Base-by-base conservation (phyloP, 2,113 vertebrate genomes). In the Serinus canaria region DNA sequence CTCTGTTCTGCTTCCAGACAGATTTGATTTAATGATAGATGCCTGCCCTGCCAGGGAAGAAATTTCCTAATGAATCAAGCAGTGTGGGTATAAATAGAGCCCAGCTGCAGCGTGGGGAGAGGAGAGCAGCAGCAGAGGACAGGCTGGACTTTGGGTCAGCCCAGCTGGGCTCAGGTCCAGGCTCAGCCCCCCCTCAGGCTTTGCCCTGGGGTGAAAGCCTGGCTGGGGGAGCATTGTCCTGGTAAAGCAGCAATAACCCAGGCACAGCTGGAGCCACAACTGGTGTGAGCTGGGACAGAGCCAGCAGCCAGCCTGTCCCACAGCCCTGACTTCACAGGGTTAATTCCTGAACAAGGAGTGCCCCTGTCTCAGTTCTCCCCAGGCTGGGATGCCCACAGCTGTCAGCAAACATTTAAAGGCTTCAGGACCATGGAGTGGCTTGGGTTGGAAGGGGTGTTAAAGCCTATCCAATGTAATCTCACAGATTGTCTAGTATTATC, bases 1-100 rank as follows among this genome's bases (percentile, higher is more conserved):
- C 77, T 94, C 84, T 94, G 87, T 58, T 93, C 87, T 81, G 43
- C 3, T 87, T 90, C 94, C 94, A 96, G 88, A 89, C 82, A 63
- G 77, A 67, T 89, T 50, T 81, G 91, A 92, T 89, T 92, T 92
- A 74, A 92, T 78, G 91, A 92, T 37, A 91, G 81, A 82, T 46
- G 77, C 60, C 53, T 23, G 30, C 49, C 50, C 80, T 83, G 87
- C 76, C 87, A 78, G 68, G 43, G 46, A 25, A 90, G 72, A 31
- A 35, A 66, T 69, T 73, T 37, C 2, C 0, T 77, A 33, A 86
- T 46, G 72, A 68, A 69, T 17, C 19, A 8, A 74, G 63, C 13
- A 4, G 1, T 37, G 60, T 21, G 69, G 43, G 13, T 66, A 33
- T 35, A 90, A 93, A 78, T 37, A 72, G 6, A 58, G 3, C 2